These are phyloP conservation scores for Syngnathus rostellatus DNA, from an alignment of 2,797 vertebrate genomes.

Conservation along the genomic window DNA sequence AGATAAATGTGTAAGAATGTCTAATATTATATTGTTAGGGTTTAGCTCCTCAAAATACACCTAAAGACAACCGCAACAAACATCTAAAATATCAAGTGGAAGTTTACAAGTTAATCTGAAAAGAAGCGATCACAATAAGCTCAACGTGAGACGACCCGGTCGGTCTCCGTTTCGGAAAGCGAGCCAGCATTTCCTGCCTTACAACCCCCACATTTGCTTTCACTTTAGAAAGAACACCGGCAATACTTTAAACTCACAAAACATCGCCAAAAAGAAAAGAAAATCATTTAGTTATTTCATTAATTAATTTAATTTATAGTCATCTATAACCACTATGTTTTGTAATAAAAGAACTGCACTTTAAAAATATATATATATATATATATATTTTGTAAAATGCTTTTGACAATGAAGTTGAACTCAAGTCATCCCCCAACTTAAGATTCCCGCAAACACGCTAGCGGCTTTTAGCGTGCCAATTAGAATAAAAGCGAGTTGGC, in stretches of 20 bases:
- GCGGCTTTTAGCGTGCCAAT: background rate
- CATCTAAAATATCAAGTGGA: background rate
- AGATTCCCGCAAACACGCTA: no score
- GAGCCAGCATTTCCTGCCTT: slow-evolving; percentile 79
- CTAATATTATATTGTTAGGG: no score
- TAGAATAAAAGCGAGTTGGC: background rate
- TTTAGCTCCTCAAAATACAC: background rate
- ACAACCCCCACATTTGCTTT: slow-evolving; percentile 8
- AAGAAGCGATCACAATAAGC: background rate
- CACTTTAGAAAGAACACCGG: background rate
- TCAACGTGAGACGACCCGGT: background rate
- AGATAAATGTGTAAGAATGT: background rate
- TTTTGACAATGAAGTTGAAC: background rate
- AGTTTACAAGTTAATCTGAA: background rate
- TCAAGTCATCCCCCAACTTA: background rate
- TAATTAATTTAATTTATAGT: background rate
- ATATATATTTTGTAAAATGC: background rate
- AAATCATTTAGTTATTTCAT: background rate
- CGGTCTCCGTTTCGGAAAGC: slow-evolving; percentile 58
- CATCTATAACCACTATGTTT: background rate
- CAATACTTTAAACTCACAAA: background rate
- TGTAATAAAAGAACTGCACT: background rate
- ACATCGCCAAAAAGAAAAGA: background rate
- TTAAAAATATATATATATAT: no score
- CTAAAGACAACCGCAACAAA: background rate